Evolutionary conservation across 2,888 invertebrate genomes (phyloP), one percentile per base, ranked within the genome.

Genomic region (Rhamnusium bicolor): DNA sequence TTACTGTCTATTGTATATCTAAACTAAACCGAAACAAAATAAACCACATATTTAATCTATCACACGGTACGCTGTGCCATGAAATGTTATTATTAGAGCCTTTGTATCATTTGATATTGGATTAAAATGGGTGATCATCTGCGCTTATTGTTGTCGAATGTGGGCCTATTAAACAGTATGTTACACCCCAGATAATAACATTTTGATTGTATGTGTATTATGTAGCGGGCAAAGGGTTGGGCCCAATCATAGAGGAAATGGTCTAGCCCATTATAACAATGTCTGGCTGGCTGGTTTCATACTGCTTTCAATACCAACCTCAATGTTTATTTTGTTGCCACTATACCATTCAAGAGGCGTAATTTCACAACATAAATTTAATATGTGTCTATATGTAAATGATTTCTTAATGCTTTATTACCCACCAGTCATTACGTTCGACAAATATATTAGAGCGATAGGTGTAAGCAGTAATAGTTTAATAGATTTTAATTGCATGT

Each of bases 181-280:
- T 84, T 83, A 84, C 83, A 81, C 84, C 83, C 82, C 77, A 83
- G 80, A 85, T 85, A 83, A 85, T 84, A 83, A 83, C 82, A 79
- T 79, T 83, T 80, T 84, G 84, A 85, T 84, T 85, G 84, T 80
- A 81, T 79, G 81, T 79, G 62, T 67, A 69, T 71, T 61, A 69
- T 56, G 73, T 65, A 60, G 61, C 72, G 27, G 47, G 56, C 18
- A 46, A 71, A 71, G 71, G 73, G 76, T 71, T 71, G 69, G 71
- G 73, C 62, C 18, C 62, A 68, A 65, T 65, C 65, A 65, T 53
- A 53, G 65, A 66, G 51, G 60, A 63, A 69, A 66, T 47, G 56
- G 69, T 72, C 74, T 63, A 60, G 63, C 53, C 71, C 66, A 74
- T 71, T 74, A 68, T 72, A 70, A 72, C 62, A 69, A 54, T 69